Evolutionary conservation across 2,888 invertebrate species (phyloP).

Genomic region (Hedya salicella): DNA sequence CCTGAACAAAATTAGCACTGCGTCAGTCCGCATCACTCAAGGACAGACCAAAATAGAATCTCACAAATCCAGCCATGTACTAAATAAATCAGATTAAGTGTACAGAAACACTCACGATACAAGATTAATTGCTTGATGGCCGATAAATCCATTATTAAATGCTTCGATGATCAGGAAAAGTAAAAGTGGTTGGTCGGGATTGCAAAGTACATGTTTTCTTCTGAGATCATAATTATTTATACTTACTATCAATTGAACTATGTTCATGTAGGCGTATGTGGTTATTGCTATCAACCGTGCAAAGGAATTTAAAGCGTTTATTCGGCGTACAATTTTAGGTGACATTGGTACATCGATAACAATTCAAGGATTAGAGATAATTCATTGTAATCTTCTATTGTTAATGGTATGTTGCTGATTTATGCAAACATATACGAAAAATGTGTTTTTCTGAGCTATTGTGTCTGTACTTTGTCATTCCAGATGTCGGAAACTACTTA

Average conservation of each 20-base stretch:
- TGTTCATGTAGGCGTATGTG: neutral
- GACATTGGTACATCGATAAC: slow-evolving; percentile 23
- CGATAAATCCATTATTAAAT: slow-evolving; percentile 29
- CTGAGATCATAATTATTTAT: slow-evolving; percentile 1
- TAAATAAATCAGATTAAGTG: slow-evolving; percentile 5
- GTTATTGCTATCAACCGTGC: neutral
- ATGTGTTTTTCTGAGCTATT: too few species aligned
- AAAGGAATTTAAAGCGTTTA: slow-evolving; percentile 10
- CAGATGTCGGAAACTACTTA: slow-evolving; percentile 19
- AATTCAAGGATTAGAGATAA: slow-evolving; percentile 24
- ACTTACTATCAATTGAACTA: neutral
- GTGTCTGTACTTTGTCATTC: neutral
- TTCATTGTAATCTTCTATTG: neutral
- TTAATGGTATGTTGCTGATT: too few species aligned
- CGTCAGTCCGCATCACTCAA: slow-evolving; percentile 22
- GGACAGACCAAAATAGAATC: slow-evolving; percentile 36
- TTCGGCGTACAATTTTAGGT: neutral
- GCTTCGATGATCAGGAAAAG: slow-evolving; percentile 24
- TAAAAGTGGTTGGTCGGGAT: slow-evolving; percentile 30
- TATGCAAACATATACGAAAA: too few species aligned
- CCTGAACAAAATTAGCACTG: slow-evolving; percentile 39
- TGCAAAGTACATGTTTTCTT: slow-evolving; percentile 10
- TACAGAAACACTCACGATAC: slow-evolving; percentile 15
- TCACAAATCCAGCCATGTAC: slow-evolving; percentile 11
- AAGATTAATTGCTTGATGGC: slow-evolving; percentile 32